Evolutionary conservation across 1,140 invertebrate species (phyloP), one percentile per base, ranked within the genome.

Genomic region (Drosophila nebulosa): DNA sequence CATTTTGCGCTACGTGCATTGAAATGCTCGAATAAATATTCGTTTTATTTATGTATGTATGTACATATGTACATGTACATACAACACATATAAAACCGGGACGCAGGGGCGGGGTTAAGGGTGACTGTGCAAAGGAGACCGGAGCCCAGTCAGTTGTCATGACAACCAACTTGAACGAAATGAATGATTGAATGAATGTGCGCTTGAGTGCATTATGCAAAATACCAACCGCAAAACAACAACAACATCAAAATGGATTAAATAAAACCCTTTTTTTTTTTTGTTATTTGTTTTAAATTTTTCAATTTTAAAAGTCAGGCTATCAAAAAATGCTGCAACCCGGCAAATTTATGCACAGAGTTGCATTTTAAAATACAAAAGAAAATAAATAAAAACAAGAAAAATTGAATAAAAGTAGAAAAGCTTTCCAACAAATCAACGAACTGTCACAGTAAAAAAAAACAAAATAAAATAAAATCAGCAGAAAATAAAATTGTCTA

Each of bases 331-430:
- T 65, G 52, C 56, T 72, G 39, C 69, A 69, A 61, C 56, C 30
- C 42, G 27, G 56, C 52, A 55, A 74, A 70, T 78, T 80, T 69
- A 59, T 78, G 83, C 81, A 74, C 30, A 24, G 24, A 63, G 55
- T 74, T 88, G 83, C 81, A 88, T 75, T 88, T 88, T 74, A 68
- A 81, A 78, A 55, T 51, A 64, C 61, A 52, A 39, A 75, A 74
- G 42, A 42, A 63, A 55, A 75, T 63, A 68, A 76, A 12, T 26
- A 27, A 16, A 16, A 26, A 14, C 10, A 14, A 7, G 32, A 55
- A 55, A 24, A 16, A 9, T 46, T 46, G 57, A 63, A 68, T 68
- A 12, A 4, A 16, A 18, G 3, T 12, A 30, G 9, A 1, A 55
- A 55, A 32, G 26, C 52, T 56, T 73, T 70, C 24, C 57, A 22